Base-by-base conservation (phyloP, 2,113 vertebrate genomes). In the Mormyrus lacerda region DNA sequence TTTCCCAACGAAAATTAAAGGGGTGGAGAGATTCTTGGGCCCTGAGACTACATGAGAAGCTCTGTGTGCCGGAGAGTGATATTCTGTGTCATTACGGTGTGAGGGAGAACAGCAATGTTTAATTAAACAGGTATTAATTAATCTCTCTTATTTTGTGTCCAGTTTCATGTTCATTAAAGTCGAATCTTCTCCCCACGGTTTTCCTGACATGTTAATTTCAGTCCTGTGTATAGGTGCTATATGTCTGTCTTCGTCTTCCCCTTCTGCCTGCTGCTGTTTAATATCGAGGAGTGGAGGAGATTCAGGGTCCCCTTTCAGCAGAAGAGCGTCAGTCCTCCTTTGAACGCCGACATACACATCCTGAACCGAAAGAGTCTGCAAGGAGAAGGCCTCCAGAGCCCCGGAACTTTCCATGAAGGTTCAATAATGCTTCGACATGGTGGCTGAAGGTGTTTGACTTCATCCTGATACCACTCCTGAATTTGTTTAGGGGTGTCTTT, bases 91-190 rank as follows among this genome's bases (percentile, higher is more conserved):
- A 84, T 84, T 44, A 47, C 19, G 3, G 21, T 84, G 39, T 47
- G 35, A 13, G 82, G 82, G 19, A 47, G 21, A 44, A 47, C 42
- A n/a, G 82, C 42, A n/a, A 13, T 13, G 9, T 84, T 84, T 84
- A 44, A 84, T 84, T 84, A 84, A 84, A 47, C 82, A 84, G 39
- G 44, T 44, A 84, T 84, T 79, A 79, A 84, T 84, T 84, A 84
- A 84, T 84, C 44, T 84, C 42, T 19, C 42, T 44, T 82, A 82
- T 39, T 39, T 84, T 84, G 39, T 84, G 39, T 84, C 82, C 39
- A 42, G 82, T 84, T 84, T 84, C n/a, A 39, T 42, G 73, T 79
- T 79, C 73, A 79, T 79, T 79, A 79, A 79, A 79, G 73, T 79
- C 35, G 4, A 79, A 39, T 42, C 35, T 19, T 35, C 21, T 84